Evolutionary conservation across 2,797 vertebrate genomes (phyloP), one percentile per base, ranked within the genome.

Genomic region (Siniperca obscura): DNA sequence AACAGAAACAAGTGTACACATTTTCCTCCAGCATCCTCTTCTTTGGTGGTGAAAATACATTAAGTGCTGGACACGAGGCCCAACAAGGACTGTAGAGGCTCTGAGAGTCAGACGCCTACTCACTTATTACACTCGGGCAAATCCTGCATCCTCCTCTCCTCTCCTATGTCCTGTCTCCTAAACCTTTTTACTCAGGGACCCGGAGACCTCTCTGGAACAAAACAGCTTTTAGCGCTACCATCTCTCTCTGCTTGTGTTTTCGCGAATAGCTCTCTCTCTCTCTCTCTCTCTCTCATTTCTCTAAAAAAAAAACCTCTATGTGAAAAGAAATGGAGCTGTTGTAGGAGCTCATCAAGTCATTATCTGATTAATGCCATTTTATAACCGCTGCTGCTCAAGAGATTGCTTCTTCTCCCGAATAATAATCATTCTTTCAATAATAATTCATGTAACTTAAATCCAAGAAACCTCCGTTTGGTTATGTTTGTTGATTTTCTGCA

Each of bases 151-250:
- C 85, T 86, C 84, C 69, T 82, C 84, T 85, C 70, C 70, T 86
- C 74, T 77, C 72, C 86, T 86, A 80, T 79, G 86, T 90, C 91
- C 86, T 90, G 89, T 86, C 90, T 89, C 88, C 89, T 89, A 92
- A 93, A 93, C 92, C 94, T 93, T 93, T 94, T 94, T 94, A 94
- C 92, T 87, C 90, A 84, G 91, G 84, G 91, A 94, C 94, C 92
- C 89, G 62, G 86, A 93, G 94, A 95, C 93, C 94, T 94, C 87
- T 90, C 87, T 78, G 86, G 92, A 93, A 93, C 91, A 93, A 93
- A 94, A 94, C 92, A 94, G 92, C 93, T 95, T 94, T 95, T 94
- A 94, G 93, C 87, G 87, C 90, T 82, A 83, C 84, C 87, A 81
- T 89, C 87, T 84, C 86, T 80, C 71, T 70, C 85, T 85, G 86